These are phyloP conservation scores for Struthio camelus DNA, from an alignment of 2,113 vertebrate species.

Conservation along the genomic window DNA sequence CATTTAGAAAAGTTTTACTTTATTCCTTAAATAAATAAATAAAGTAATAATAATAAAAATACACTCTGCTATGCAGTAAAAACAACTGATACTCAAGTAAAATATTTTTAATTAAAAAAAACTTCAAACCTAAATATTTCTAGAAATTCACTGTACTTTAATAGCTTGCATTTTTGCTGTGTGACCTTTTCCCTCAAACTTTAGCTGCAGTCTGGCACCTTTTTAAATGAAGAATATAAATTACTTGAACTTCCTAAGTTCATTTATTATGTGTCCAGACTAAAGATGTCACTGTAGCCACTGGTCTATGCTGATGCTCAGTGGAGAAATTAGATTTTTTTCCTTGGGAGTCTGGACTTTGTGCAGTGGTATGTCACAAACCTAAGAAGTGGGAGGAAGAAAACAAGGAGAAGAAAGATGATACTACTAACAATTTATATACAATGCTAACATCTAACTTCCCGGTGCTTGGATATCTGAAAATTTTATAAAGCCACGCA, in stretches of 20 bases:
- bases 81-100: background rate
- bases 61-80: background rate
- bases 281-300: background rate
- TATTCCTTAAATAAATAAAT: background rate
- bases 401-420: background rate
- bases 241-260: background rate
- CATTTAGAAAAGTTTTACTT: background rate
- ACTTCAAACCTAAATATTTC: background rate
- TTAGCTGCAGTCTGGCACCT: background rate
- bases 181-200: background rate
- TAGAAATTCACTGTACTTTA: background rate
- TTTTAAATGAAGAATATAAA: background rate
- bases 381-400: background rate
- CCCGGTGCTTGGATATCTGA: background rate
- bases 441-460: background rate
- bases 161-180: background rate
- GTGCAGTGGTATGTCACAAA: background rate
- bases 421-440: background rate
- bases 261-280: background rate
- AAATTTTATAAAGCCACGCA: background rate
- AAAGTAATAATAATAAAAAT: background rate
- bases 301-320: background rate
- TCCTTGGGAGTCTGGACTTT: background rate
- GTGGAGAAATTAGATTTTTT: background rate
- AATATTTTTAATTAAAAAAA: slow-evolving; percentile 1